Evolutionary conservation across 2,797 vertebrate genomes (phyloP).

Genomic region (Podarcis lilfordi): DNA sequence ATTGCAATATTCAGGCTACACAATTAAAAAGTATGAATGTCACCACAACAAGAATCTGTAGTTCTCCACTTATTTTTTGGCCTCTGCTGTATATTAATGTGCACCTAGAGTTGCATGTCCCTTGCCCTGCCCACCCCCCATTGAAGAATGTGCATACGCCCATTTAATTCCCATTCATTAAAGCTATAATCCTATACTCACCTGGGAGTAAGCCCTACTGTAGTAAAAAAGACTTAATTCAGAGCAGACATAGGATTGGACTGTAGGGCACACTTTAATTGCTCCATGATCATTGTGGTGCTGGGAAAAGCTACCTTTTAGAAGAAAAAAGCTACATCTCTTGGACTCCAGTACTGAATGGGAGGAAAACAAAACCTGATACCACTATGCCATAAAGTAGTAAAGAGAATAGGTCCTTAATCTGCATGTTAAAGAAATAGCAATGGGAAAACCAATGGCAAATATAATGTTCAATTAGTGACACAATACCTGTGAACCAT

Average conservation of each 20-base stretch:
- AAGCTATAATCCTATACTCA: background rate
- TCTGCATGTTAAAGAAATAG: background rate
- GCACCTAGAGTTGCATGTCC: background rate
- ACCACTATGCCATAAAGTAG: too few relatives aligned
- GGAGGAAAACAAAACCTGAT: too few relatives aligned
- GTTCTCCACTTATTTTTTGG: background rate
- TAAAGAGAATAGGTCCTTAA: background rate
- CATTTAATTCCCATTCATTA: background rate
- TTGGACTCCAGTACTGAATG: background rate
- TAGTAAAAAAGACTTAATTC: background rate
- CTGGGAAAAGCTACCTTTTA: too few relatives aligned
- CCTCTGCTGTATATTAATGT: background rate
- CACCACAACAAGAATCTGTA: background rate
- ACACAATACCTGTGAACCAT: background rate
- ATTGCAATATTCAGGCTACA: background rate
- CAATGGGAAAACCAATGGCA: too few relatives aligned
- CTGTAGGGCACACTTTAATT: background rate
- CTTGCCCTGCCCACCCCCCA: too few relatives aligned
- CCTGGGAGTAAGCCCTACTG: too few relatives aligned
- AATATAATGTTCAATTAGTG: background rate
- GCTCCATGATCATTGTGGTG: too few relatives aligned
- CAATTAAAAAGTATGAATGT: background rate
- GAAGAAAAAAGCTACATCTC: background rate
- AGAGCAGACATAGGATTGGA: background rate
- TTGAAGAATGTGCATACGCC: too few relatives aligned